Conservation (phyloP, 35 echinoderm and acorn worm species). For the Lytechinus pictus region DNA sequence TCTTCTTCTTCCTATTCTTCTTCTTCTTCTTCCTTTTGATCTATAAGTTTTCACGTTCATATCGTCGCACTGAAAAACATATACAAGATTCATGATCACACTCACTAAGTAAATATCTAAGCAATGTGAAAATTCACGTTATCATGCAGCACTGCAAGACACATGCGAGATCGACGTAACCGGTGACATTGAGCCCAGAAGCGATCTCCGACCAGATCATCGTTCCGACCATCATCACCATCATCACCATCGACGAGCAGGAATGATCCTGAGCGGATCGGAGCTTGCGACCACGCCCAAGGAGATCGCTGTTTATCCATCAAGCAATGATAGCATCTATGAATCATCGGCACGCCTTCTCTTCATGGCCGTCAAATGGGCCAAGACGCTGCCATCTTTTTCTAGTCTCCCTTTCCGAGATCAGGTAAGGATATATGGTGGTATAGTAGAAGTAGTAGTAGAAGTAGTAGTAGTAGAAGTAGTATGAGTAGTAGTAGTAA, state of each 20-base stretch:
- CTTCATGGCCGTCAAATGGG: slow-evolving; percentile 99
- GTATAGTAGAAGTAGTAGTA: no score
- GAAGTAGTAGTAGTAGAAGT: no score
- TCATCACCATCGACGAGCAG: neutral
- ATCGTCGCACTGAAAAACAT: no score
- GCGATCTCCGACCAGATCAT: neutral
- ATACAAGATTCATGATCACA: no score
- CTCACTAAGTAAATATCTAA: no score
- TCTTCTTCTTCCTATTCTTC: no score
- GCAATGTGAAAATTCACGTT: neutral
- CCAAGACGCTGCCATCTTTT: slow-evolving; percentile 93
- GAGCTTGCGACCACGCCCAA: slow-evolving; percentile 25
- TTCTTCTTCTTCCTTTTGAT: no score
- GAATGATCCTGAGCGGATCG: neutral
- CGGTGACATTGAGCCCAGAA: slow-evolving; percentile 51
- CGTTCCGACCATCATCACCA: slow-evolving; percentile 11
- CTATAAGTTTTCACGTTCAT: no score
- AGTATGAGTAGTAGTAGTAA: no score
- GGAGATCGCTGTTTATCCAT: slow-evolving; percentile 70
- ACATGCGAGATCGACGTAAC: slow-evolving; percentile 66
- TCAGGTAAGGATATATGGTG: slow-evolving; percentile 56
- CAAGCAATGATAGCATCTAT: slow-evolving; percentile 86
- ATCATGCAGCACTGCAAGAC: slow-evolving; percentile 57
- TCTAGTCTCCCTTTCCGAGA: slow-evolving; percentile 89
- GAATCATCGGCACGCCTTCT: slow-evolving; percentile 90